A percentile compares a stretch with the other conserved stretches of the same genome.
These are phyloP conservation scores for Trichogramma dendrolimi DNA, from an alignment of 2,888 invertebrate genomes.

Conservation along the genomic window DNA sequence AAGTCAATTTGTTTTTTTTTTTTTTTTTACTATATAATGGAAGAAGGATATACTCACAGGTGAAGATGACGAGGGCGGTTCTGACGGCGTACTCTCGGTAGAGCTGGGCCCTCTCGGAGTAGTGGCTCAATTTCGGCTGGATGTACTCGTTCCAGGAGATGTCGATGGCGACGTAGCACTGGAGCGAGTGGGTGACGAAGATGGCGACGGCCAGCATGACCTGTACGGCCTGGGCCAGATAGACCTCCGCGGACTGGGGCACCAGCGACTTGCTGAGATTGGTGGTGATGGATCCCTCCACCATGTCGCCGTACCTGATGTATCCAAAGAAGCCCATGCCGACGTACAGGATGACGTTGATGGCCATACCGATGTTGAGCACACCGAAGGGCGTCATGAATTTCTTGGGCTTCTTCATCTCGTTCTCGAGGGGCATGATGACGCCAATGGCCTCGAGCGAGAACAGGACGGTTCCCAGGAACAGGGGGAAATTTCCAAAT, in stretches of 20 bases:
- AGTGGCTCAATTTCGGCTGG: slow-evolving; percentile 59
- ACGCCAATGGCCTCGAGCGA: slow-evolving; percentile 93
- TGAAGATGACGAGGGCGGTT: slow-evolving; percentile 71
- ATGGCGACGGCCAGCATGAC: slow-evolving; percentile 74
- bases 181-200: slow-evolving; percentile 86
- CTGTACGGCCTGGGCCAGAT: slow-evolving; percentile 60
- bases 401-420: slow-evolving; percentile 81
- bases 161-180: slow-evolving; percentile 93
- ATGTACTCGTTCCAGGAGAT: slow-evolving; percentile 85
- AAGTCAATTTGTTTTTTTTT: not conserved
- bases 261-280: slow-evolving; percentile 63
- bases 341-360: slow-evolving; percentile 79
- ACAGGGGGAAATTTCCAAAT: slow-evolving; percentile 74
- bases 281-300: slow-evolving; percentile 79
- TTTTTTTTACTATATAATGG: too few species aligned
- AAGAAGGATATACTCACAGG: slow-evolving; percentile 66
- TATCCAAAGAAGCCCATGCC: slow-evolving; percentile 90
- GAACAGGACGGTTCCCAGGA: slow-evolving; percentile 93
- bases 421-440: slow-evolving; percentile 88
- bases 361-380: slow-evolving; percentile 77
- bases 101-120: slow-evolving; percentile 54
- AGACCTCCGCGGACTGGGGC: not conserved
- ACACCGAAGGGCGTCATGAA: slow-evolving; percentile 81
- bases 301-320: slow-evolving; percentile 70
- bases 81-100: slow-evolving; percentile 77